phyloP scores from a whole-genome alignment of 92 coral and sea anemone species.

The Pocillopora meandrina region DNA sequence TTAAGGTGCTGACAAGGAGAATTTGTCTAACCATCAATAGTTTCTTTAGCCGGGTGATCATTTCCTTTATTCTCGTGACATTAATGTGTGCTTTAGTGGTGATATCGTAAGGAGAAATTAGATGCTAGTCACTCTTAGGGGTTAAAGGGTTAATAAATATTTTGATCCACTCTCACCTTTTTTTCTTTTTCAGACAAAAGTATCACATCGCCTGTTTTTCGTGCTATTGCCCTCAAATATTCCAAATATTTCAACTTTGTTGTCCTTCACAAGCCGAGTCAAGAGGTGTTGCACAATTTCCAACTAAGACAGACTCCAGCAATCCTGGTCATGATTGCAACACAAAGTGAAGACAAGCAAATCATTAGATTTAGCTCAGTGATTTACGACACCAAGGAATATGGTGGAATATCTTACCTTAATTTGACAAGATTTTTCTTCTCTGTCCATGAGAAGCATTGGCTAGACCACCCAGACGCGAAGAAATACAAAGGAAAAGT shows the following conservation, averaged over 20 bases:
- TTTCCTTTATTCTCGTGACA: too few species aligned
- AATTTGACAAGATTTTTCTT: constrained; percentile 80
- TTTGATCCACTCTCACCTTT: background rate
- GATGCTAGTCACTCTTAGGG: background rate
- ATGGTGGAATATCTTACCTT: constrained; percentile 78
- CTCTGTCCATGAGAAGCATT: constrained; percentile 90
- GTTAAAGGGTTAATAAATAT: background rate
- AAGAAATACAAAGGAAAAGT: constrained; percentile 72
- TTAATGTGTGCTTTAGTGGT: too few species aligned
- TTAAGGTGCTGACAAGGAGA: too few species aligned
- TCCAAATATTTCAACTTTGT: constrained; percentile 90
- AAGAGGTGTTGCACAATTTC: constrained; percentile 58
- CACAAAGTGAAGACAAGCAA: constrained; percentile 55
- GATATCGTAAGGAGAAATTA: too few species aligned
- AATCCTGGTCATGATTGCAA: constrained; percentile 71
- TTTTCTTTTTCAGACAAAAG: constrained; percentile 64
- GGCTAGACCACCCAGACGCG: constrained; percentile 76
- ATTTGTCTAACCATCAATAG: too few species aligned
- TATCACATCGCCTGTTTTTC: constrained; percentile 72
- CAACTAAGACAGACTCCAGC: constrained; percentile 65
- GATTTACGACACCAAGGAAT: constrained; percentile 69
- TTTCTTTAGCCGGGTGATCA: too few species aligned
- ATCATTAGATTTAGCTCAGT: constrained; percentile 64
- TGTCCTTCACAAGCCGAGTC: constrained; percentile 66
- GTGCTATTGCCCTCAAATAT: constrained; percentile 79